phyloP scores from a whole-genome alignment of 2,113 vertebrate species.

The Gadus chalcogrammus region DNA sequence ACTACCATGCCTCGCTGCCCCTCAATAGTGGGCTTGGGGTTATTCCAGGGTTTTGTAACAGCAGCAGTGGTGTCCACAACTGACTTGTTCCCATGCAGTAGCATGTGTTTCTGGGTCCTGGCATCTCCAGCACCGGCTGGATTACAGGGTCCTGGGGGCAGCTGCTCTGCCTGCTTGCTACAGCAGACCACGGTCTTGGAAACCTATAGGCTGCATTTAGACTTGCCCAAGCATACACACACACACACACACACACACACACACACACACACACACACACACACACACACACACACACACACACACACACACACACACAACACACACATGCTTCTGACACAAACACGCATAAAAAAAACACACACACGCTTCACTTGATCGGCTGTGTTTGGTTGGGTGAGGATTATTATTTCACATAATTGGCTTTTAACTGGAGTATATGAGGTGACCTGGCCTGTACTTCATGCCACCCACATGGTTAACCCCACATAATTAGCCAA shows the following conservation, averaged over 20 bases:
- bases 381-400: conserved; percentile 55
- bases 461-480: conserved; percentile 59
- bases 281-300: neutral
- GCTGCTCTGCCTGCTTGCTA: conserved; percentile 46
- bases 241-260: neutral
- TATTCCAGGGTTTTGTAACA: conserved; percentile 76
- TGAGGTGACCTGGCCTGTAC: conserved; percentile 48
- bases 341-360: neutral
- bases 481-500: conserved; percentile 39
- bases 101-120: too few relatives aligned
- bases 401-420: conserved; percentile 66
- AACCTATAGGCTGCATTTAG: too few relatives aligned
- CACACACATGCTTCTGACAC: neutral
- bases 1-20: conserved; percentile 78
- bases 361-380: conserved; percentile 11
- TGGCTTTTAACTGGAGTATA: conserved; percentile 66
- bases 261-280: neutral
- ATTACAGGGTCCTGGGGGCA: conserved; percentile 25
- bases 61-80: conserved; percentile 47
- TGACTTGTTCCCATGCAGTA: too few relatives aligned
- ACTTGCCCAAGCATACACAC: too few relatives aligned
- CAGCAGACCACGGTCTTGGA: too few relatives aligned
- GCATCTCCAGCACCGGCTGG: too few relatives aligned
- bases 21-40: conserved; percentile 64
- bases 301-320: neutral